phyloP scores from a whole-genome alignment of 2,888 invertebrate genomes.

The Xestia sexstrigata region DNA sequence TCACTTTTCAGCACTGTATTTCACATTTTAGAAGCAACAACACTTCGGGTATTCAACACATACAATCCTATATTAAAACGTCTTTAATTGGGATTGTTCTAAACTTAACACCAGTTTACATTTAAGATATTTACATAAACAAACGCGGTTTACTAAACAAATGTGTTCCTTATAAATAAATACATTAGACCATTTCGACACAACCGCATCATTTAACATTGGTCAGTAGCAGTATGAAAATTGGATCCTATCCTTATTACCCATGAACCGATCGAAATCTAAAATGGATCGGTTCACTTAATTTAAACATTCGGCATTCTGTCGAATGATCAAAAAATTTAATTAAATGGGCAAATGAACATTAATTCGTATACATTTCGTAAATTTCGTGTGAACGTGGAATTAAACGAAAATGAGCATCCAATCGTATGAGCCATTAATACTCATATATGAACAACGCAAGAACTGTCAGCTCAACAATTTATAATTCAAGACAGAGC shows the following conservation, averaged over 20 bases:
- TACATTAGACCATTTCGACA: conserved; percentile 12
- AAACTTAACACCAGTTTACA: conserved; percentile 4
- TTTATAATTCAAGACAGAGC: conserved; percentile 15
- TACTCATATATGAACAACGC: neutral
- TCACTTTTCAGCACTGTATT: neutral
- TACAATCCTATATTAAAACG: neutral
- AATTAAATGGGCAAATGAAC: neutral
- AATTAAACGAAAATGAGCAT: neutral
- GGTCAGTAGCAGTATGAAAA: neutral
- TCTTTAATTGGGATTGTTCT: conserved; percentile 7
- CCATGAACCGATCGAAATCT: neutral
- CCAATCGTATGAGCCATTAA: neutral
- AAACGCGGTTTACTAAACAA: conserved; percentile 17
- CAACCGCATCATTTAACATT: conserved; percentile 15
- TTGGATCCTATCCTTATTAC: no score
- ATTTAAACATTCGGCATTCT: no score
- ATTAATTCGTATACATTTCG: neutral
- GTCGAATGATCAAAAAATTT: neutral
- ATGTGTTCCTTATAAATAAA: conserved; percentile 29
- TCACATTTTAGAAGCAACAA: neutral
- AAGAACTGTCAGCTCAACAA: neutral
- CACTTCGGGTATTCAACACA: neutral
- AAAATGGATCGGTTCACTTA: no score
- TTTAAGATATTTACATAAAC: conserved; percentile 21
- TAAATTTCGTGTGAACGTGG: neutral